Conservation (phyloP, 2,797 vertebrate genomes). For the Eptatretus atami region DNA sequence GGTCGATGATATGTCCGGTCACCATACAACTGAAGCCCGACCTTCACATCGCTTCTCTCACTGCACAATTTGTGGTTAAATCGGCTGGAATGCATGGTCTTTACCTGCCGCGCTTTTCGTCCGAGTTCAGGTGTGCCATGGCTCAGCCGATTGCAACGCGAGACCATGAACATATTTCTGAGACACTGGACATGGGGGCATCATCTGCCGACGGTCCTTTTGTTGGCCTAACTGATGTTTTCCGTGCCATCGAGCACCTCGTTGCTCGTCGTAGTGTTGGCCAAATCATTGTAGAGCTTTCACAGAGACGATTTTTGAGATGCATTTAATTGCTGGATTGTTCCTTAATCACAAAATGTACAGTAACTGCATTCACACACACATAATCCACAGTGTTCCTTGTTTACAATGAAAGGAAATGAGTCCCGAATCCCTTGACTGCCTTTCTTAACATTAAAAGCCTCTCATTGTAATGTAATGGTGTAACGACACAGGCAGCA, state of each 20-base stretch:
- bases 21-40: too few relatives aligned
- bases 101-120: constrained; percentile 43
- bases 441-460: too few relatives aligned
- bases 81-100: constrained; percentile 50
- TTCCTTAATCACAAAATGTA: too few relatives aligned
- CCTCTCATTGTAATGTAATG: too few relatives aligned
- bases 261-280: constrained; percentile 55
- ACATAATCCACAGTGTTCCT: too few relatives aligned
- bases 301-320: constrained; percentile 6
- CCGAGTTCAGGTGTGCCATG: constrained; percentile 29
- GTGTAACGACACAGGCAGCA: too few relatives aligned
- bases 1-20: too few relatives aligned
- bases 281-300: constrained; percentile 55
- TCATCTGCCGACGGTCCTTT: constrained; percentile 29
- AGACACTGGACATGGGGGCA: constrained; percentile 41
- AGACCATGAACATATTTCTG: constrained; percentile 27
- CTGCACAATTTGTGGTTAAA: constrained; percentile 36
- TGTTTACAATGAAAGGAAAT: too few relatives aligned
- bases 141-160: constrained; percentile 30
- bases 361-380: too few relatives aligned
- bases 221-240: constrained; percentile 40
- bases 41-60: too few relatives aligned
- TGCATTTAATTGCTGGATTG: too few relatives aligned
- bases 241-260: constrained; percentile 60
- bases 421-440: too few relatives aligned